Conservation (phyloP, 2,888 invertebrate species). For the Amblyjoppa fuscipennis region DNA sequence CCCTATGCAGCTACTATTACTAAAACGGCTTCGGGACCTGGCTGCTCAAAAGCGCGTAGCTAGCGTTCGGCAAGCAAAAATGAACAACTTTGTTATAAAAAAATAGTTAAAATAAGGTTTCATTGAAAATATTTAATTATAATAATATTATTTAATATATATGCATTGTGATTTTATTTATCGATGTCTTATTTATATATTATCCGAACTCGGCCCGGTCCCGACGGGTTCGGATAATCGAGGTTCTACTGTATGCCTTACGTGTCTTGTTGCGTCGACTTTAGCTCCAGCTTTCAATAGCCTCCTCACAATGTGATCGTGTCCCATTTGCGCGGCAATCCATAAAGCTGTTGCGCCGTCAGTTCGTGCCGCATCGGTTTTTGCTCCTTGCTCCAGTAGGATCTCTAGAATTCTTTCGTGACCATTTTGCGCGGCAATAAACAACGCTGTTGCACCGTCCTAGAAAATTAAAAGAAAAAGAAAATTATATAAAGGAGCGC, state of each 20-base stretch:
- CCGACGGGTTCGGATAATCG: no score
- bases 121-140: no score
- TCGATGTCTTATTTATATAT: no score
- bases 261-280: conserved; percentile 93
- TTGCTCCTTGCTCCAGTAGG: conserved; percentile 91
- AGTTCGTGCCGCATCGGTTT: conserved; percentile 90
- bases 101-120: no score
- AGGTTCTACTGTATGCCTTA: conserved; percentile 80
- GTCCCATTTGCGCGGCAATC: conserved; percentile 98
- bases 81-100: no score
- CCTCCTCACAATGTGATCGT: conserved; percentile 92
- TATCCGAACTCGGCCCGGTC: no score
- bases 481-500: background rate
- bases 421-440: conserved; percentile 97
- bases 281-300: conserved; percentile 92
- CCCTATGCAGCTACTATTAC: no score
- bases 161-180: no score
- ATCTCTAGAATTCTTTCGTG: conserved; percentile 92
- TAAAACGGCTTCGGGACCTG: no score
- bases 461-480: conserved; percentile 81
- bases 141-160: no score
- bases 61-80: no score
- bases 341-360: conserved; percentile 96
- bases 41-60: no score
- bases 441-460: conserved; percentile 96